Evolutionary conservation across 2,797 vertebrate genomes (phyloP).

Genomic region (Amphiprion clarkii): DNA sequence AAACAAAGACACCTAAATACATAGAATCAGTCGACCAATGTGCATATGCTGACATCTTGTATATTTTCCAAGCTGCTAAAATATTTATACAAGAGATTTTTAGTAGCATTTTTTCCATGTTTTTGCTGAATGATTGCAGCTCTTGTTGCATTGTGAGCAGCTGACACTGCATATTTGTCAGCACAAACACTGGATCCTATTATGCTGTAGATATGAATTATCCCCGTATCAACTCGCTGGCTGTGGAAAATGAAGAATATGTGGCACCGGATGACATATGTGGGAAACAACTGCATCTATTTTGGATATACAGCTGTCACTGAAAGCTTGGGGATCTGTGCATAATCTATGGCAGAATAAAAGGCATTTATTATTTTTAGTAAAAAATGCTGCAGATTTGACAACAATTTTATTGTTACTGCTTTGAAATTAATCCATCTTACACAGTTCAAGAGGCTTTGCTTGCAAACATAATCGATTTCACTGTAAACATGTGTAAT

Average conservation of each 20-base stretch:
- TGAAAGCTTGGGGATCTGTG: not conserved
- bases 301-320: slow-evolving; percentile 5
- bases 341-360: not conserved
- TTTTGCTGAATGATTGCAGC: slow-evolving; percentile 39
- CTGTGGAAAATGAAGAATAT: slow-evolving; percentile 27
- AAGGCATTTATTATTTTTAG: no score
- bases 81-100: slow-evolving; percentile 35
- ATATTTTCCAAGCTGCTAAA: slow-evolving; percentile 37
- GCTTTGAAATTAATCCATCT: not conserved
- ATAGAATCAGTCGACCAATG: not conserved
- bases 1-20: not conserved
- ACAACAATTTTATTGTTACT: no score
- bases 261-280: slow-evolving; percentile 5
- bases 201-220: slow-evolving; percentile 54
- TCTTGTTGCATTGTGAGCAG: slow-evolving; percentile 43
- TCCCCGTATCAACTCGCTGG: slow-evolving; percentile 22
- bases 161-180: slow-evolving; percentile 59
- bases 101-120: slow-evolving; percentile 18
- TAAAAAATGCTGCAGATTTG: not conserved
- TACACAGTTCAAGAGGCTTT: not conserved
- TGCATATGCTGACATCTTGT: slow-evolving; percentile 23
- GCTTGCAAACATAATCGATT: not conserved
- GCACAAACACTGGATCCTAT: slow-evolving; percentile 57
- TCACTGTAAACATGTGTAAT: not conserved
- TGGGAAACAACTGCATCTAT: slow-evolving; percentile 17